Base-by-base conservation (phyloP, 2,113 vertebrate genomes). In the Nerophis lumbriciformis region DNA sequence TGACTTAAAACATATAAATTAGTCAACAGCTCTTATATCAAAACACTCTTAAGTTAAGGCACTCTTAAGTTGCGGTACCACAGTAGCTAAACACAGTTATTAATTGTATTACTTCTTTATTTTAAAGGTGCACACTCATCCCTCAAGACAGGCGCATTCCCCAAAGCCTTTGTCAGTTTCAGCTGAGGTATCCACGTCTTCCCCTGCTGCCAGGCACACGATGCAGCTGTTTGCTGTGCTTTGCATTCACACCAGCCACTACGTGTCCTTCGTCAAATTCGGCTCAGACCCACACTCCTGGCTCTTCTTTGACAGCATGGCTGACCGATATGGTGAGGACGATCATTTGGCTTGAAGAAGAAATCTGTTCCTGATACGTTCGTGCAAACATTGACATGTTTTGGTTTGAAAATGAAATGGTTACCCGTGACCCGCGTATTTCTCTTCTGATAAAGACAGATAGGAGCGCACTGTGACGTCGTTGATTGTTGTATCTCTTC, bases 291-390 rank as follows among this genome's bases (percentile, higher is more conserved):
- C 81, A 28, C 68, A 70, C 19, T 89, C 91, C 37, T 93, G 92
- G 92, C 73, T 93, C 28, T 93, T 93, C 74, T 93, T 92, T 56
- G 91, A 93, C 79, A 89, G 91, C 84, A 93, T 93, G 91, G 91
- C 92, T 28, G 90, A 92, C 77, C 79, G 87, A 84, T 83, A 73
- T 5, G 86, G 91, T 93, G 76, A 81, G 85, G n/a, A 57, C 28
- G 2, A 28, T 21, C 6, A 37, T 37, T 15, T 37, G 28, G 5
- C 14, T 37, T 37, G 8, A 36, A 6, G 2, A 16, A 6, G 15
- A 59, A 4, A 1, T 49, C 4, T 48, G 38, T 10, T 36, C 5
- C 47, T 39, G 3, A 1, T 28, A 42, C 71, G 52, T 68, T 69
- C 0, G 38, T 65, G 49, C 54, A 69, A 69, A 55, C 21, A 5